A percentile compares a stretch with the other conserved stretches of the same genome.
Conservation (phyloP, 2,797 vertebrate species). For the Pteronotus mesoamericanus region DNA sequence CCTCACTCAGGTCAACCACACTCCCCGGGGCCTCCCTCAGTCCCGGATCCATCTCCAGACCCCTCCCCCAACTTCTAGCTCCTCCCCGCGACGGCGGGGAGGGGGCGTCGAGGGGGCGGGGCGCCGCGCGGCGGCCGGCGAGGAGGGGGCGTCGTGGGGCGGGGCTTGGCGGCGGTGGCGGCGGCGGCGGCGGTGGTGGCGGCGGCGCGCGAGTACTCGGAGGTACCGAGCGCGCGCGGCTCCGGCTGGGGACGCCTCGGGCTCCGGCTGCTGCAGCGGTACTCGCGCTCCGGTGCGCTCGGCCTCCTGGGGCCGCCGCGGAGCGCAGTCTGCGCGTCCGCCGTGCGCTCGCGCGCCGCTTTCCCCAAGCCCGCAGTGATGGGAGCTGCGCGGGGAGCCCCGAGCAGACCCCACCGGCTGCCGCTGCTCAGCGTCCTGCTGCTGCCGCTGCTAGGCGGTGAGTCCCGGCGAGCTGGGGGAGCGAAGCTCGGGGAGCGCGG, state of each 20-base stretch:
- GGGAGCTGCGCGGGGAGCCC: constrained; percentile 53
- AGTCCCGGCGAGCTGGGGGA: constrained; percentile 38
- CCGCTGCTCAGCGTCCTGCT: constrained; percentile 58
- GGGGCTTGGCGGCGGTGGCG: constrained; percentile 22
- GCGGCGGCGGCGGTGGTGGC: not conserved
- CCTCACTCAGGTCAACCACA: not conserved
- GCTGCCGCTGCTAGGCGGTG: constrained; percentile 65
- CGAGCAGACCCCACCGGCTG: constrained; percentile 34
- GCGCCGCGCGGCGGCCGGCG: constrained; percentile 17
- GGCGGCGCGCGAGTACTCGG: constrained; percentile 45
- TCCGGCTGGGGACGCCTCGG: not conserved
- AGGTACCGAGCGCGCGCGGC: constrained; percentile 52
- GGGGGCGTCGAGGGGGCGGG: constrained; percentile 58
- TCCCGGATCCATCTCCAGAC: not conserved
- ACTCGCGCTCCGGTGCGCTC: constrained; percentile 35
- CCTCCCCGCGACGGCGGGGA: constrained; percentile 21
- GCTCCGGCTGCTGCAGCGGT: not conserved
- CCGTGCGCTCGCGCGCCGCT: not conserved
- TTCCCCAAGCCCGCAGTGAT: constrained; percentile 15
- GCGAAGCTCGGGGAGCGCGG: not conserved
- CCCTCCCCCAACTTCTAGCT: constrained; percentile 47
- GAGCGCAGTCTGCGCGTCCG: not conserved
- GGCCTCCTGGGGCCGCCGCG: constrained; percentile 17
- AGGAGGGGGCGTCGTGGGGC: constrained; percentile 55
- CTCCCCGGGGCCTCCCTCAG: not conserved